Base-by-base conservation (phyloP, 2,113 vertebrate genomes). In the Marmota flaviventris region DNA sequence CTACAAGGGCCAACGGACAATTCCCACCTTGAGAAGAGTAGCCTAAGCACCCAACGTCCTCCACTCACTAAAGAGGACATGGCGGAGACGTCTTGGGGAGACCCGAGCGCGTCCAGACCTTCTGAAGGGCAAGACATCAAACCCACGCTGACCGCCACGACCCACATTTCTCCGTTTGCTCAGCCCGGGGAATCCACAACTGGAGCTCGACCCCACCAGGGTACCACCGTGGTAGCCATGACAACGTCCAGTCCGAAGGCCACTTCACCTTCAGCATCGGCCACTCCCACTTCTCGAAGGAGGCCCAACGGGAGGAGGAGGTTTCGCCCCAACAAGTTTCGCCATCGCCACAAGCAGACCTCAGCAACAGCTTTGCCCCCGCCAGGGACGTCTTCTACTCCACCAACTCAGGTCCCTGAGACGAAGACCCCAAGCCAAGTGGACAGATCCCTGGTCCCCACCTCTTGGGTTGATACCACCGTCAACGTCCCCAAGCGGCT, bases 271-370 rank as follows among this genome's bases (percentile, higher is more conserved):
- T 53, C 95, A 0, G 94, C 91, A 11, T 12, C 73, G 4, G 65
- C 96, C 89, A 97, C 98, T 25, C 98, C 97, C 0, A 97, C 97
- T 91, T 88, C 98, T 34, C 98, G 98, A 58, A 99, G 95, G 92
- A 99, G 98, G 95, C 98, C 98, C 25, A 97, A 98, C 0, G 98
- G 98, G 24, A 99, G 98, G 90, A 99, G 97, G 89, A 96, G 97
- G 58, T 61, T 89, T 8, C 99, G 98, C 25, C 98, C 98, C 51
- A 99, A 99, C 95, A 98, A 98, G 96, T 85, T 98, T 69, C 98
- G 98, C 76, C 97, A 98, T 34, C 98, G 97, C 39, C 97, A 97
- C 63, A 98, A 94, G 16, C 94, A 78, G 39, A 72, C 85, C 0
- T 45, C 37, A 0, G 48, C 0, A 29, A 14, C 91, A 20, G 11